Evolutionary conservation across 2,888 invertebrate species (phyloP).

Genomic region (Drosophila subsilvestris): DNA sequence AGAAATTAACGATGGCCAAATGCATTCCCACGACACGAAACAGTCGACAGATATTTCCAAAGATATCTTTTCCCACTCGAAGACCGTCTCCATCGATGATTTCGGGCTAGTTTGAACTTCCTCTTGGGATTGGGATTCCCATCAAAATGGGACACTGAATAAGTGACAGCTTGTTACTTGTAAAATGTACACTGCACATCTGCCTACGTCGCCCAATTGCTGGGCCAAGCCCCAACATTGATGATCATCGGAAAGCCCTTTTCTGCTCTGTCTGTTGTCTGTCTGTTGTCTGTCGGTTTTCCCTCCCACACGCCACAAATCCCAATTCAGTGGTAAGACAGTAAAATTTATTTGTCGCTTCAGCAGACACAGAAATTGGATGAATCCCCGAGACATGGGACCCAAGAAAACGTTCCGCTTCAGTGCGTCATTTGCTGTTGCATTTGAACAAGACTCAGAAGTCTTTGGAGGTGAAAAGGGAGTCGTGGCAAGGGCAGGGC

Average conservation of each 20-base stretch:
- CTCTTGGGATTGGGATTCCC: slow-evolving; percentile 19
- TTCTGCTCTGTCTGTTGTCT: slow-evolving; percentile 50
- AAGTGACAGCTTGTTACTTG: slow-evolving; percentile 39
- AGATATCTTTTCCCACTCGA: slow-evolving; percentile 35
- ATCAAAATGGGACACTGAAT: slow-evolving; percentile 21
- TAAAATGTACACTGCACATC: slow-evolving; percentile 5
- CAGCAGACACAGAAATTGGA: slow-evolving; percentile 60
- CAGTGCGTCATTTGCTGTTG: slow-evolving; percentile 51
- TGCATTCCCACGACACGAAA: background rate
- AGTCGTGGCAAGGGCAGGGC: background rate
- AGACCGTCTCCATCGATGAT: slow-evolving; percentile 6
- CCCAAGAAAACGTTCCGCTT: slow-evolving; percentile 61
- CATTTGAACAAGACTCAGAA: slow-evolving; percentile 42
- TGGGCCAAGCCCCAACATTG: slow-evolving; percentile 38
- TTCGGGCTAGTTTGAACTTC: slow-evolving; percentile 44
- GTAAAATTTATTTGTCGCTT: slow-evolving; percentile 73
- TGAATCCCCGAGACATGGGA: slow-evolving; percentile 12
- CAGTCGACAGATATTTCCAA: slow-evolving; percentile 12
- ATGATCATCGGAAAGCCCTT: slow-evolving; percentile 25
- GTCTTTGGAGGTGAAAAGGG: background rate
- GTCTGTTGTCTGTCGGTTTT: background rate
- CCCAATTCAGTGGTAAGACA: slow-evolving; percentile 39
- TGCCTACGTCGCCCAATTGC: background rate
- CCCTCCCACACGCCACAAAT: slow-evolving; percentile 4
- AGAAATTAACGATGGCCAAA: too few species aligned